Evolutionary conservation across 1,140 invertebrate species (phyloP), one percentile per base, ranked within the genome.

Genomic region (Papilio polyxenes): DNA sequence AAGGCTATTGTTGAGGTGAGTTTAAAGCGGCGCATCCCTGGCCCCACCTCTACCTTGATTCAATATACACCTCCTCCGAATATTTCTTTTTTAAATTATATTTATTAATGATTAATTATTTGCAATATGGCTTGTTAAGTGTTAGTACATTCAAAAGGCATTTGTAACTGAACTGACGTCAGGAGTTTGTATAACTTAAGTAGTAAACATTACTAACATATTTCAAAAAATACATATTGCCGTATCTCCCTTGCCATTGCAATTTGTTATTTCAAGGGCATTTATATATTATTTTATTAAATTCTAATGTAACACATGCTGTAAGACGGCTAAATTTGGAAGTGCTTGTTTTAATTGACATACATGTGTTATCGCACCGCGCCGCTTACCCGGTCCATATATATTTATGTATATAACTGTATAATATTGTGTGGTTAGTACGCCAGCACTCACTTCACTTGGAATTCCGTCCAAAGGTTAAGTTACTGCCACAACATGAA

Each of bases 391-490:
- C 48, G 23, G 51, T 49, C 20, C 49, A 20, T 49, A 23, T 17
- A 31, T 76, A 76, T 76, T 76, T 76, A 76, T 77, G 49, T 77
- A 77, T 20, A 77, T 77, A 77, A 37, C 51, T 77, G 31, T 72
- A 37, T 37, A 37, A 13, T 11, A 65, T 31, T 8, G 62, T 31
- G 62, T 23, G 62, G 62, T 3, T 65, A 31, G 23, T 23, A 23
- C 23, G 20, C 20, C 62, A 31, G 23, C 20, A 65, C 23, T 88
- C 85, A 86, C 84, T 86, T 84, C 78, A 81, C 87, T 86, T 88
- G 85, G 85, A 56, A 89, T 84, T 89, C 89, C 89, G 87, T 90
- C 87, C 87, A 90, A 86, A 85, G 84, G 85, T 89, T 88, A 82
- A 84, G 80, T 88, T 87, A 85, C 83, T 86, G 78, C 84, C 82